Percentiles rank a stretch among this genome's conserved stretches.
phyloP scores from a whole-genome alignment of 2,888 invertebrate genomes.

The Lepidochitona cinerea region DNA sequence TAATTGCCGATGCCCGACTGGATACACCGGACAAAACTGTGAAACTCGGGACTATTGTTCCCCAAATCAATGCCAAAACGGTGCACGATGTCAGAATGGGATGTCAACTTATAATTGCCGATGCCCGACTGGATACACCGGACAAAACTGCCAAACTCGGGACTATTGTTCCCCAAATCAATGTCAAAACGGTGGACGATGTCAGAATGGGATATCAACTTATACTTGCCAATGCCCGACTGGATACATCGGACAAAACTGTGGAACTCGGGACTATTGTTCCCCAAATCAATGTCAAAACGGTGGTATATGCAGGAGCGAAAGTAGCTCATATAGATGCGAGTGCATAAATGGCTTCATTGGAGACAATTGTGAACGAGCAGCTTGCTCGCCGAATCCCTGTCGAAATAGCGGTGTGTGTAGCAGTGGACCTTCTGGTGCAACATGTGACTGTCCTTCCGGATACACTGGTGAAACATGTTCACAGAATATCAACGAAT shows the following conservation, averaged over 20 bases:
- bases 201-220: not conserved
- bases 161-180: not conserved
- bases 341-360: not conserved
- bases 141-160: not conserved
- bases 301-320: not conserved
- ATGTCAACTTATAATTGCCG: not conserved
- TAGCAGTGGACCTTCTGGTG: not conserved
- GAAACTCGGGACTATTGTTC: not conserved
- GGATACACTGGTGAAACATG: not conserved
- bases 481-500: not conserved
- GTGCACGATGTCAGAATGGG: not conserved
- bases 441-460: not conserved
- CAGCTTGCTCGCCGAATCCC: constrained; percentile 10
- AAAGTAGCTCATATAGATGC: not conserved
- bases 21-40: not conserved
- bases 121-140: not conserved
- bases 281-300: constrained; percentile 7
- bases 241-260: constrained; percentile 7
- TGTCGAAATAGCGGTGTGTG: constrained; percentile 11
- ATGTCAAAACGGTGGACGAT: not conserved
- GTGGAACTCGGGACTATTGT: constrained; percentile 12
- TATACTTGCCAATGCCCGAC: not conserved
- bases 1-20: not conserved
- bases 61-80: constrained; percentile 4
- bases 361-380: not conserved